Base-by-base conservation (phyloP, 2,797 vertebrate genomes). In the Clarias laeviceps region DNA sequence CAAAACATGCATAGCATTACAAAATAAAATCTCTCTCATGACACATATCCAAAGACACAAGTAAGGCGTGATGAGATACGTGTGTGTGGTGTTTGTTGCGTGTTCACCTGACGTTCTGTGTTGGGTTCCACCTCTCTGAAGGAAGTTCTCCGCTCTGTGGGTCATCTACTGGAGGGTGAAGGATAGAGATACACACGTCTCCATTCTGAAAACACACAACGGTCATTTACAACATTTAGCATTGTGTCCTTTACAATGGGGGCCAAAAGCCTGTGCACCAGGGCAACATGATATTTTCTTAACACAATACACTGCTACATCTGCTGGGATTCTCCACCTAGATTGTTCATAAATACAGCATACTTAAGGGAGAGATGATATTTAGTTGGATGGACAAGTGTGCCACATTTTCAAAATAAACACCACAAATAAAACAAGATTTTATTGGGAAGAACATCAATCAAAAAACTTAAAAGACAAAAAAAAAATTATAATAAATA, bases 111-210 rank as follows among this genome's bases (percentile, higher is more conserved):
- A 99, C 97, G 1, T 99, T 99, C 94, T 99, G 98, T 6, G 98
- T 99, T 70, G 98, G 98, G 89, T 99, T 99, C 98, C 98, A 99
- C 89, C 98, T 95, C 92, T 99, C 98, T 0, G 98, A 99, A 0
- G 98, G 97, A 90, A 99, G 96, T 93, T 99, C 98, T 92, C 98
- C 98, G 0, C 98, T 99, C 93, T 99, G 98, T 0, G 98, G 98
- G 90, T 99, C 98, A 0, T 99, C 98, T 83, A 99, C 96, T 0
- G 98, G 98, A 0, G 98, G 98, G 87, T 99, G 98, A 34, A 99
- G 94, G 90, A 99, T 99, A 88, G 98, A 99, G 93, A 99, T 99
- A 87, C 98, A 99, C 88, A 99, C 98, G 0, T 99, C 98, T 0
- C 98, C 98, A 0, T 98, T 99, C 98, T 99, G 90, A 86, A 85